These are phyloP conservation scores for Actinernus sp. DNA, from an alignment of 92 coral and sea anemone genomes.

Conservation along the genomic window DNA sequence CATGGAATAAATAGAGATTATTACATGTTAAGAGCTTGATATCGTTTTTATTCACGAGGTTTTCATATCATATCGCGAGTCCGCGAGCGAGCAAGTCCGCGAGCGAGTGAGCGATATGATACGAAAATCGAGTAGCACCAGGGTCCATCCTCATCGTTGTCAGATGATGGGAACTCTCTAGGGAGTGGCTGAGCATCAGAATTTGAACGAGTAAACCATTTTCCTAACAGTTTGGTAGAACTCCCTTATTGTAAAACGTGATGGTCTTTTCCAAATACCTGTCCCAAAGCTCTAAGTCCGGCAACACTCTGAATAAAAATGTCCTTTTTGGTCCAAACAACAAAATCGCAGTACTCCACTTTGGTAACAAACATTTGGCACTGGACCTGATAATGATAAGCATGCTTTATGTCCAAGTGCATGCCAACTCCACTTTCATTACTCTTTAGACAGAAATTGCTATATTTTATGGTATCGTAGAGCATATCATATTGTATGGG, in stretches of 20 bases:
- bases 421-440: conserved; percentile 8
- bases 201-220: conserved; percentile 20
- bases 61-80: too few relatives aligned
- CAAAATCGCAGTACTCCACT: too few relatives aligned
- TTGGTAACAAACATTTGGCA: conserved; percentile 59
- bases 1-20: too few relatives aligned
- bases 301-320: conserved; percentile 47
- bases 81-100: too few relatives aligned
- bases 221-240: conserved; percentile 45
- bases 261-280: conserved; percentile 24
- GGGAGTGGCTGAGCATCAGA: not conserved
- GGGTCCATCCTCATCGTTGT: conserved; percentile 18
- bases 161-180: not conserved
- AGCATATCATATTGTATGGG: conserved; percentile 43
- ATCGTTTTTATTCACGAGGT: too few relatives aligned
- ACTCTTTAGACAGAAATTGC: conserved; percentile 7
- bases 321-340: too few relatives aligned
- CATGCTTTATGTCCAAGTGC: conserved; percentile 17
- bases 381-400: conserved; percentile 41
- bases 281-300: conserved; percentile 52
- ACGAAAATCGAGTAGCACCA: too few relatives aligned
- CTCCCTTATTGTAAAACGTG: conserved; percentile 24
- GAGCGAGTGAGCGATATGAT: too few relatives aligned
- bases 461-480: too few relatives aligned
- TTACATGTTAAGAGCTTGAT: too few relatives aligned